phyloP scores from a whole-genome alignment of 2,888 invertebrate species.

The Epicampocera succincta region DNA sequence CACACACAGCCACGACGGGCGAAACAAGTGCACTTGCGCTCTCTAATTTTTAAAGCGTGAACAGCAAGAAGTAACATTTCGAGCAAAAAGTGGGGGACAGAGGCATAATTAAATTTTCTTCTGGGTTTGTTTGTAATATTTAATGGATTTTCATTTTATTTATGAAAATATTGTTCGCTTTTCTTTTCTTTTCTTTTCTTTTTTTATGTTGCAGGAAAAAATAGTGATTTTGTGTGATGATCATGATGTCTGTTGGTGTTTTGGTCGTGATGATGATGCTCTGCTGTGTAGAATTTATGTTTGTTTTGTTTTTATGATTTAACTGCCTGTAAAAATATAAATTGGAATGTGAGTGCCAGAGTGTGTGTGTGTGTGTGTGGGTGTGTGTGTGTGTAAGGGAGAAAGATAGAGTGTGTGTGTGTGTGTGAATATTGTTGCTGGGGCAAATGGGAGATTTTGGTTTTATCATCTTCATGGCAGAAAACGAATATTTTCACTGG shows the following conservation, averaged over 20 bases:
- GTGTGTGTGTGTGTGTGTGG: slow-evolving; percentile 1
- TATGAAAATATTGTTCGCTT: slow-evolving; percentile 68
- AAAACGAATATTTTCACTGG: slow-evolving; percentile 40
- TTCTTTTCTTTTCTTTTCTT: background rate
- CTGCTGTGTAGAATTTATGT: background rate
- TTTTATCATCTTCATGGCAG: background rate
- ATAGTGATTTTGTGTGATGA: slow-evolving; percentile 14
- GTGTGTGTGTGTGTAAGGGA: background rate
- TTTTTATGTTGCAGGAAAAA: slow-evolving; percentile 43
- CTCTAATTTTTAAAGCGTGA: slow-evolving; percentile 56
- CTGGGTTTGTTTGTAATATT: slow-evolving; percentile 68
- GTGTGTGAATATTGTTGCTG: background rate
- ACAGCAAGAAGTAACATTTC: slow-evolving; percentile 32
- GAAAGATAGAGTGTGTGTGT: too few species aligned
- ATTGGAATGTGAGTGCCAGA: background rate
- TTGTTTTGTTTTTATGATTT: slow-evolving; percentile 9
- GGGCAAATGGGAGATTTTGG: slow-evolving; percentile 5
- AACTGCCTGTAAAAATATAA: background rate
- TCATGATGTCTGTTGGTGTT: slow-evolving; percentile 21
- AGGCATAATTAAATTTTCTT: slow-evolving; percentile 66
- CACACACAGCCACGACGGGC: slow-evolving; percentile 47
- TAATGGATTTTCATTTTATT: slow-evolving; percentile 69
- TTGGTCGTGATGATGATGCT: background rate
- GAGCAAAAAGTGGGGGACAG: slow-evolving; percentile 52
- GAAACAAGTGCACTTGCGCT: slow-evolving; percentile 29